A percentile compares a stretch with the other conserved stretches of the same genome.
Evolutionary conservation across 2,888 invertebrate genomes (phyloP).

Genomic region (Clitarchus hookeri): DNA sequence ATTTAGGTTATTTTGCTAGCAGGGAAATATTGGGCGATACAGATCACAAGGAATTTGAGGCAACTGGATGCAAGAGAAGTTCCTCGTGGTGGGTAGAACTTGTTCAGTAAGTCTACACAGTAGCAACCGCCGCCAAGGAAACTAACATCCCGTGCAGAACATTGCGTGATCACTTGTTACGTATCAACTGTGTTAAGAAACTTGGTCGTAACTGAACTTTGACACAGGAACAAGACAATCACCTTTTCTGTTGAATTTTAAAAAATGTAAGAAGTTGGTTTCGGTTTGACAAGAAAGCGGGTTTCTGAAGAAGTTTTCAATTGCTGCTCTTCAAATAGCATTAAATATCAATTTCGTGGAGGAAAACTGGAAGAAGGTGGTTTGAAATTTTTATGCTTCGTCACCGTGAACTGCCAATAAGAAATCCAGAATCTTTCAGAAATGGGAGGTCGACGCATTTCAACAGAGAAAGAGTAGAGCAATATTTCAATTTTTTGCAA

Average conservation of each 20-base stretch:
- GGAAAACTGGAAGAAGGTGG: background rate
- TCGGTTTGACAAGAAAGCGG: constrained; percentile 4
- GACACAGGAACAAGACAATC: background rate
- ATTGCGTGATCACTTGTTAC: background rate
- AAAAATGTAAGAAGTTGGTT: background rate
- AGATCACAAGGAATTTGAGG: background rate
- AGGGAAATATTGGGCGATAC: background rate
- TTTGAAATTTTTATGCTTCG: background rate
- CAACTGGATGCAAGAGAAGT: background rate
- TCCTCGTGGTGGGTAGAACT: background rate
- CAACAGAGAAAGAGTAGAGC: background rate
- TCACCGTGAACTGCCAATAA: constrained; percentile 2
- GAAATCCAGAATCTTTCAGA: background rate
- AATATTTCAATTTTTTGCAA: background rate
- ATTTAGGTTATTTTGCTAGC: background rate
- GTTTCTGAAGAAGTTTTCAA: background rate
- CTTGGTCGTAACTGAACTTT: background rate
- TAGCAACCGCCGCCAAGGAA: background rate
- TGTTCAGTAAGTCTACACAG: background rate
- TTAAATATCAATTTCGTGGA: background rate
- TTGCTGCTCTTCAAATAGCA: background rate
- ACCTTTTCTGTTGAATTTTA: background rate
- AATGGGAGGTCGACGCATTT: background rate
- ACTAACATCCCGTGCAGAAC: background rate
- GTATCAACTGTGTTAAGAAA: background rate